Evolutionary conservation across 2,888 invertebrate species (phyloP).

Genomic region (Spodoptera picta): DNA sequence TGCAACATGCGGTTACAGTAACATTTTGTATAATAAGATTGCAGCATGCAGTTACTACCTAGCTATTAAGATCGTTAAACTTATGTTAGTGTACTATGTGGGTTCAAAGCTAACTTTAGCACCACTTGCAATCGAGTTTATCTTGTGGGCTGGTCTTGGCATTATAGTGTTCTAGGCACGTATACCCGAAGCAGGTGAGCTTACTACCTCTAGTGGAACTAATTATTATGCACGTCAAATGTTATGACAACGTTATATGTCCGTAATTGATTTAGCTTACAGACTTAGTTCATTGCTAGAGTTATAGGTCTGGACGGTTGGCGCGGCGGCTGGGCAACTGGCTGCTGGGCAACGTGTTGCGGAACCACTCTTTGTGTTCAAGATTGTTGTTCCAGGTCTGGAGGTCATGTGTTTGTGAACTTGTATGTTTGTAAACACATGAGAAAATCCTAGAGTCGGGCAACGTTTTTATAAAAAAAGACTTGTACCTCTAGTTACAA

Average conservation of each 20-base stretch:
- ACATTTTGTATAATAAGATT: slow-evolving; percentile 38
- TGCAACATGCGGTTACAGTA: slow-evolving; percentile 21
- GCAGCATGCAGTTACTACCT: slow-evolving; percentile 29
- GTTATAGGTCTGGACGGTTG: no score
- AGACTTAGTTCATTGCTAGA: not conserved
- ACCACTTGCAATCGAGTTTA: slow-evolving; percentile 42
- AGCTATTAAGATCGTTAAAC: slow-evolving; percentile 40
- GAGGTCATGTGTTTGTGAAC: no score
- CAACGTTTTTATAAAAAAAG: no score
- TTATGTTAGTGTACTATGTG: slow-evolving; percentile 37
- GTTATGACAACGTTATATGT: slow-evolving; percentile 19
- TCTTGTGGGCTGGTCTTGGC: slow-evolving; percentile 37
- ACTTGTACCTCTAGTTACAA: no score
- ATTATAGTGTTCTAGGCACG: slow-evolving; percentile 8
- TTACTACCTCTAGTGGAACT: slow-evolving; percentile 8
- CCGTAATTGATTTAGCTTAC: not conserved
- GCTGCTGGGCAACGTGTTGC: no score
- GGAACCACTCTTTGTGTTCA: no score
- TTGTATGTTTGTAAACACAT: no score
- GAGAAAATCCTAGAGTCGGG: no score
- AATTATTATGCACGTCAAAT: slow-evolving; percentile 31
- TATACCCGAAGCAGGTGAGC: slow-evolving; percentile 17
- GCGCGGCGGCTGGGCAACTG: no score
- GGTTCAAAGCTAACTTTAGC: slow-evolving; percentile 42
- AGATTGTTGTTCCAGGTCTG: no score